phyloP scores from a whole-genome alignment of 2,888 invertebrate genomes.

The Diplolepis rosae region DNA sequence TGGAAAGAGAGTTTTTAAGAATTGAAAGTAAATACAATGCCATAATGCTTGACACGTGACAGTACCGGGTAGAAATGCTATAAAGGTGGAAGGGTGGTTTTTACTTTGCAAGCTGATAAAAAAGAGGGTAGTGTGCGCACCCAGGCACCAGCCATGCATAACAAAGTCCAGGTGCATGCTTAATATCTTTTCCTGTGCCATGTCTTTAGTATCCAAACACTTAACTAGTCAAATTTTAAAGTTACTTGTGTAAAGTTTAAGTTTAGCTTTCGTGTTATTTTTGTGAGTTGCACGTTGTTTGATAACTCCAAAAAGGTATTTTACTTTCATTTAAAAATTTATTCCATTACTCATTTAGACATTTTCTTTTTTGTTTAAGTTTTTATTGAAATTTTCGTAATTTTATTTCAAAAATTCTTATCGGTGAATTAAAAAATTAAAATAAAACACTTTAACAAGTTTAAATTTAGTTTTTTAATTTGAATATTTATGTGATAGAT shows the following conservation, averaged over 20 bases:
- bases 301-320: neutral
- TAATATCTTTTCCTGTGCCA: slow-evolving; percentile 41
- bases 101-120: slow-evolving; percentile 44
- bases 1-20: neutral
- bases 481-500: too few species aligned
- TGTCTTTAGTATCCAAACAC: slow-evolving; percentile 25
- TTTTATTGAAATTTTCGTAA: too few species aligned
- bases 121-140: slow-evolving; percentile 53
- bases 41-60: slow-evolving; percentile 28
- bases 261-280: neutral
- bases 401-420: too few species aligned
- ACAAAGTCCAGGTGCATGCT: slow-evolving; percentile 64
- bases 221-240: neutral
- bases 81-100: slow-evolving; percentile 42
- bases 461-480: too few species aligned
- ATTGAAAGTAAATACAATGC: neutral
- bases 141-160: slow-evolving; percentile 65
- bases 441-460: too few species aligned
- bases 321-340: too few species aligned
- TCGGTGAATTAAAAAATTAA: too few species aligned
- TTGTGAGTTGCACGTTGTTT: neutral
- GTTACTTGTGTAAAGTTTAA: neutral
- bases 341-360: too few species aligned
- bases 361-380: too few species aligned
- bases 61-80: slow-evolving; percentile 33